Evolutionary conservation across 2,113 vertebrate genomes (phyloP).

Genomic region (Manacus vitellinus): DNA sequence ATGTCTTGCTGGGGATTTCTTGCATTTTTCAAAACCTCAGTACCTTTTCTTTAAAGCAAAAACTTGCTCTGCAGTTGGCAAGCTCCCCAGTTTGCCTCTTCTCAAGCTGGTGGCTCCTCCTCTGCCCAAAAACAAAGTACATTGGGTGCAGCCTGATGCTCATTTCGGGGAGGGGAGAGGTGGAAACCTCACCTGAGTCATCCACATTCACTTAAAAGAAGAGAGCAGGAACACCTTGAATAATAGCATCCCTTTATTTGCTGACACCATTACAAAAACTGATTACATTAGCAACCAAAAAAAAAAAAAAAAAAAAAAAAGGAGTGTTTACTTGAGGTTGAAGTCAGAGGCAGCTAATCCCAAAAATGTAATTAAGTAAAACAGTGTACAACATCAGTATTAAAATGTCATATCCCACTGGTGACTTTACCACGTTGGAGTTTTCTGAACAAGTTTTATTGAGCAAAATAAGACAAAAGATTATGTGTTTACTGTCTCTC

Average conservation of each 20-base stretch:
- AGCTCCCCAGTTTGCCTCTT: background rate
- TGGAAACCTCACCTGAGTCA: background rate
- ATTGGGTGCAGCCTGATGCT: background rate
- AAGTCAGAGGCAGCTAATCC: conserved; percentile 79
- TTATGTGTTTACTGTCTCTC: conserved; percentile 75
- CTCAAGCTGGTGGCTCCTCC: background rate
- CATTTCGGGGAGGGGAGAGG: background rate
- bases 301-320: background rate
- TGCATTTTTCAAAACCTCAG: background rate
- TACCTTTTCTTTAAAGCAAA: background rate
- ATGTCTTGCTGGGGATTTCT: too few relatives aligned
- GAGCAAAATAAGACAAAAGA: conserved; percentile 76
- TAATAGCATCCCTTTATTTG: conserved; percentile 83
- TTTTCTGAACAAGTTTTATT: conserved; percentile 76
- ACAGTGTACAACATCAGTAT: conserved; percentile 78
- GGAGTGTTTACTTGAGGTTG: conserved; percentile 77
- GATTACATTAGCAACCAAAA: conserved; percentile 80
- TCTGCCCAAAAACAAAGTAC: background rate
- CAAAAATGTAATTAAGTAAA: conserved; percentile 76
- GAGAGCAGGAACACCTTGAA: conserved; percentile 42
- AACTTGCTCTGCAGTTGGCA: background rate
- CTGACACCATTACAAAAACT: conserved; percentile 79
- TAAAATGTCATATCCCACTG: conserved; percentile 77
- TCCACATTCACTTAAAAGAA: background rate
- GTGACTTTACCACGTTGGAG: conserved; percentile 69